Conservation (phyloP, 2,113 vertebrate species). For the rat (Rattus norvegicus) region GRCr8 NC_086033.1:12629001-12629500, state of each 20-base stretch:
- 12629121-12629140: neutral
- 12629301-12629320: neutral
- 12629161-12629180: neutral
- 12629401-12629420: neutral
- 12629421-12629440: neutral
- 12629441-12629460: neutral
- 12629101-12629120: neutral
- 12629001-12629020: neutral
- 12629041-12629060: neutral
- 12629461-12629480: neutral
- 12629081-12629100: neutral
- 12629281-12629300: neutral
- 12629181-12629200: neutral
- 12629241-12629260: neutral
- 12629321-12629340: neutral
- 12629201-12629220: neutral
- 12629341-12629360: neutral
- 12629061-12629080: neutral
- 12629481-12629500: neutral
- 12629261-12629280: neutral
- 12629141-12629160: neutral
- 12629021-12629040: neutral
- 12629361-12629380: neutral
- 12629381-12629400: neutral
- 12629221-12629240: neutral